Evolutionary conservation across 2,888 invertebrate species (phyloP).

Genomic region (Drosophila kokeensis): DNA sequence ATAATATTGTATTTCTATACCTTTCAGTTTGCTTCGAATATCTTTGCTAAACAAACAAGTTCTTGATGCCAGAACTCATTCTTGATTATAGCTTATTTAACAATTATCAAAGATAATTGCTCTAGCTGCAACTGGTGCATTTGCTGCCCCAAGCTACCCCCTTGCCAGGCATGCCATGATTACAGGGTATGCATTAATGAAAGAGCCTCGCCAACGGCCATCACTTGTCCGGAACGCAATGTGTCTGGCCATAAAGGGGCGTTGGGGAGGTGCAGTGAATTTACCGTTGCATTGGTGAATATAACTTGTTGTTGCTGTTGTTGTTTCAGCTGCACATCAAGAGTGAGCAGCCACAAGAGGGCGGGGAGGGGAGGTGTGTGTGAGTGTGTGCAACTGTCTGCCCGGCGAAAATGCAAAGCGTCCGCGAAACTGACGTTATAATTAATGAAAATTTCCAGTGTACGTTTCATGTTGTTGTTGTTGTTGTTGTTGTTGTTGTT

Average conservation of each 20-base stretch:
- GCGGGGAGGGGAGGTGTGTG: background rate
- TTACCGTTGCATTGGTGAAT: conserved; percentile 49
- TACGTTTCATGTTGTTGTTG: conserved; percentile 29
- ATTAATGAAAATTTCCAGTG: conserved; percentile 75
- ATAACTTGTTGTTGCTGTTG: conserved; percentile 54
- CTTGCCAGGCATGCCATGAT: background rate
- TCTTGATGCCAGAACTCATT: background rate
- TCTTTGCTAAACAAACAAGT: too few species aligned
- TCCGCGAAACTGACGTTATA: conserved; percentile 69
- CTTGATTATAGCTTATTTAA: background rate
- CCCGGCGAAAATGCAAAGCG: conserved; percentile 48
- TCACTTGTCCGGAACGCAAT: conserved; percentile 59
- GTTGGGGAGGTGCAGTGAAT: background rate
- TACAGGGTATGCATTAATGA: conserved; percentile 53
- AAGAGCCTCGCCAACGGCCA: conserved; percentile 60
- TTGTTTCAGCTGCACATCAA: conserved; percentile 72
- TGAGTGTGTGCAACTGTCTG: conserved; percentile 45
- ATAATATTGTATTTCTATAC: background rate
- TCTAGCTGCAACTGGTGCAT: background rate
- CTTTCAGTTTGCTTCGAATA: background rate
- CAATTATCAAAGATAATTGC: background rate
- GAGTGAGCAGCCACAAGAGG: conserved; percentile 12
- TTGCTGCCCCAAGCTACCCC: background rate
- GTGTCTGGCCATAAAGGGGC: conserved; percentile 56
- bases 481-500: too few species aligned